Evolutionary conservation across 2,888 invertebrate genomes (phyloP), one percentile per base, ranked within the genome.

Genomic region (Drosophila paranaensis): DNA sequence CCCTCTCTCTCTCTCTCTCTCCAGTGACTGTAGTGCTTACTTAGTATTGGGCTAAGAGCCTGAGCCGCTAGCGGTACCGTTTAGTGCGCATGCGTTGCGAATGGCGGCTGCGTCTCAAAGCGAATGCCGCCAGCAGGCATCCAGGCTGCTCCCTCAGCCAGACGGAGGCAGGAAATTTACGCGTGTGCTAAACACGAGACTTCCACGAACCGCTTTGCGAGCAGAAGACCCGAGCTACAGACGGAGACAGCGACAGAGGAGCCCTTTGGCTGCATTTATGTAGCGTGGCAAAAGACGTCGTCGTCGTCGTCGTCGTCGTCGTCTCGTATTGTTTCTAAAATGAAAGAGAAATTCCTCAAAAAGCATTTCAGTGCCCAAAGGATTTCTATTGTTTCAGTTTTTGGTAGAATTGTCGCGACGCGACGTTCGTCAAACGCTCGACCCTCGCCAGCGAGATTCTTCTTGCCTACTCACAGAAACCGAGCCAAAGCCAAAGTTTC

Each of bases 131-230:
- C 88, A 80, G 87, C 57, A 70, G 65, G 45, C 68, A 68, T 68
- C 74, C 77, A 72, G 54, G 60, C 40, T 40, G 61, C 55, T 64
- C 42, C 25, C 42, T 30, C 77, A 37, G 43, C 39, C 45, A 67
- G 61, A 67, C 56, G 67, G 71, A 75, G 89, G 88, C 82, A 87
- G 88, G 79, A 90, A 91, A 90, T 90, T 91, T 90, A 92, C 92
- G 92, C 92, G 92, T 92, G 92, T 92, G 92, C 92, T 92, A 88
- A 92, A 91, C 92, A 92, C 92, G 92, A 92, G 92, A 89, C 92
- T 92, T 92, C 92, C 91, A 92, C 92, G 92, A 92, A 92, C 90
- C 83, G 82, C 77, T 75, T 60, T 56, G 58, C 66, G 37, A 42
- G 48, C 5, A 9, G 20, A 5, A 46, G 50, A 37, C 33, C 30